Percentiles rank a stretch among this genome's conserved stretches.
Conservation (phyloP, 2,113 vertebrate species). For the Zosterops hypoxanthus region DNA sequence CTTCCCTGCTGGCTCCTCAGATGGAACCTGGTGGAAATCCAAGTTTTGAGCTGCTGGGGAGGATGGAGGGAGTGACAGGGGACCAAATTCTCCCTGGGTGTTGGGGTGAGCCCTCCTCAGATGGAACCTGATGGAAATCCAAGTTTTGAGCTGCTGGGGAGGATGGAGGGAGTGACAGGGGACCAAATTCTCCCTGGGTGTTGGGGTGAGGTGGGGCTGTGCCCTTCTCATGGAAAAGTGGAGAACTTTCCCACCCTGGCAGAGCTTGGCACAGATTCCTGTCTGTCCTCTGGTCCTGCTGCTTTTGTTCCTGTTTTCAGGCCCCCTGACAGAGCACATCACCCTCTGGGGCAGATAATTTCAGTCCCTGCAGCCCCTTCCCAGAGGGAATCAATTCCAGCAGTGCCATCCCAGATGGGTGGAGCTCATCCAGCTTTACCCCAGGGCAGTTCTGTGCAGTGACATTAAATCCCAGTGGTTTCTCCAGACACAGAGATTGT, state of each 20-base stretch:
- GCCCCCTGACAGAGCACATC: not conserved
- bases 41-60: not conserved
- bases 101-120: not conserved
- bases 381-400: slow-evolving; percentile 11
- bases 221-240: not conserved
- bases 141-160: not conserved
- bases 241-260: not conserved
- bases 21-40: not conserved
- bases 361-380: slow-evolving; percentile 3
- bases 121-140: not conserved
- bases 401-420: not conserved
- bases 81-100: not conserved
- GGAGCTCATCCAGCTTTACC: slow-evolving; percentile 19
- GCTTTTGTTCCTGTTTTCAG: not conserved
- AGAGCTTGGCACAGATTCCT: not conserved
- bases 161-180: not conserved
- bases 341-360: slow-evolving; percentile 1
- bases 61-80: not conserved
- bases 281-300: not conserved
- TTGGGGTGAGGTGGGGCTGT: not conserved
- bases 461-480: slow-evolving; percentile 21
- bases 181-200: fast-evolving
- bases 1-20: not conserved
- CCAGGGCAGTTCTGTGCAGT: not conserved
- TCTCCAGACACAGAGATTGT: slow-evolving; percentile 66